Evolutionary conservation across 2,888 invertebrate species (phyloP), one percentile per base, ranked within the genome.

Genomic region (Thumatha senex): DNA sequence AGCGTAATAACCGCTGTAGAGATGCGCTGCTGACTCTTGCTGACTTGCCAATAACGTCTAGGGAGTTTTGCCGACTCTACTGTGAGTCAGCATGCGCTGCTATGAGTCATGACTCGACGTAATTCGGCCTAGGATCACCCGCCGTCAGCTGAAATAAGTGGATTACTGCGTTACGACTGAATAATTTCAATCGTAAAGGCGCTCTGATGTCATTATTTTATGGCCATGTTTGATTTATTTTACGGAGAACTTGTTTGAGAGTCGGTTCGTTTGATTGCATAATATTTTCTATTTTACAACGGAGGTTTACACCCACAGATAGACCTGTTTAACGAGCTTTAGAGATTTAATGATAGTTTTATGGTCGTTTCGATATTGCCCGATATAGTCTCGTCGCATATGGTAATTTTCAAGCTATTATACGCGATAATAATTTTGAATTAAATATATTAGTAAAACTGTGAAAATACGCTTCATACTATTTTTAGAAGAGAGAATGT

Each of bases 101-200:
- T 68, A 70, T 80, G 82, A 84, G 69, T 80, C 84, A 79, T 87
- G 88, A 85, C 80, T 82, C 78, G 58, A 65, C 84, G 74, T 66
- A 76, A 82, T 80, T 78, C 73, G 65, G 69, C 65, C 72, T 70
- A 72, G 80, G 76, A 78, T 78, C 82, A 79, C 74, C 77, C 67
- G 78, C 76, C 81, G 80, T 82, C 82, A 82, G 81, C 83, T 76
- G 80, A 83, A 88, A 89, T 89, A 89, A 89, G 83, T 88, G 80
- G 83, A 89, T 89, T n/a, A n/a, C n/a, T 86, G 84, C 80, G 86
- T 82, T 82, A 86, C 83, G 84, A 71, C 70, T 79, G 74, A 84
- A 81, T 79, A 81, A 80, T 78, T 83, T 74, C 74, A 75, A 84
- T 84, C 80, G 18, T 76, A 77, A 84, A 83, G 73, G 75, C 72